phyloP scores from a whole-genome alignment of 2,113 vertebrate species.

The Lutjanus erythropterus region DNA sequence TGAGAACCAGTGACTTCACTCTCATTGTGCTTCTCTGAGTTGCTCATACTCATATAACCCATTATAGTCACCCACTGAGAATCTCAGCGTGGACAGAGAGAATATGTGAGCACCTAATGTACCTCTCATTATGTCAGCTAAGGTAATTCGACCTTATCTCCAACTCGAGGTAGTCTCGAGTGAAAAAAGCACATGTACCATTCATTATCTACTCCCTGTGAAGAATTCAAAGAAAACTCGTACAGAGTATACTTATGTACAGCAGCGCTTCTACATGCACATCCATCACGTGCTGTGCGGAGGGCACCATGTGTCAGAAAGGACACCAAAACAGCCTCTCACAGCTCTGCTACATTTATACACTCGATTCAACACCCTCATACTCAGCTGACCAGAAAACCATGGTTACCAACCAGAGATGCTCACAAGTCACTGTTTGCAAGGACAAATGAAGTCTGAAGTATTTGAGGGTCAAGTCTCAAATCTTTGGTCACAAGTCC shows the following conservation, averaged over 20 bases:
- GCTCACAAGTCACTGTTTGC: too few relatives aligned
- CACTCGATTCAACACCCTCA: too few relatives aligned
- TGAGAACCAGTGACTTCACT: constrained; percentile 28
- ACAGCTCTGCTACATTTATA: too few relatives aligned
- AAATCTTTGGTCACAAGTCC: too few relatives aligned
- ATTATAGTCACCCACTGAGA: constrained; percentile 25
- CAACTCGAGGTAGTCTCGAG: not conserved
- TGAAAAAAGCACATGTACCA: constrained; percentile 3
- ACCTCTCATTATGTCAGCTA: constrained; percentile 32
- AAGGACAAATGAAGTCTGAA: too few relatives aligned
- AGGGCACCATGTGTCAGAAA: too few relatives aligned
- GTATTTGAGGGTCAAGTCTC: too few relatives aligned
- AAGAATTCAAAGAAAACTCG: not conserved
- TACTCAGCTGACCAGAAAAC: too few relatives aligned
- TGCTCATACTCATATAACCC: constrained; percentile 7
- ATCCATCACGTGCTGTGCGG: too few relatives aligned
- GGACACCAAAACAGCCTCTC: too few relatives aligned
- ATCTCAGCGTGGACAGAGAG: not conserved
- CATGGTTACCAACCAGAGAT: too few relatives aligned
- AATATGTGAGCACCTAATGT: constrained; percentile 30
- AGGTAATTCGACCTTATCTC: constrained; percentile 26
- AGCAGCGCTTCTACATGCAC: too few relatives aligned
- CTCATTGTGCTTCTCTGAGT: constrained; percentile 33
- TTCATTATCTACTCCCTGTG: constrained; percentile 17
- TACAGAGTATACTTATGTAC: not conserved